Evolutionary conservation across 2,888 invertebrate genomes (phyloP).

Genomic region (Deladenus siricidicola): DNA sequence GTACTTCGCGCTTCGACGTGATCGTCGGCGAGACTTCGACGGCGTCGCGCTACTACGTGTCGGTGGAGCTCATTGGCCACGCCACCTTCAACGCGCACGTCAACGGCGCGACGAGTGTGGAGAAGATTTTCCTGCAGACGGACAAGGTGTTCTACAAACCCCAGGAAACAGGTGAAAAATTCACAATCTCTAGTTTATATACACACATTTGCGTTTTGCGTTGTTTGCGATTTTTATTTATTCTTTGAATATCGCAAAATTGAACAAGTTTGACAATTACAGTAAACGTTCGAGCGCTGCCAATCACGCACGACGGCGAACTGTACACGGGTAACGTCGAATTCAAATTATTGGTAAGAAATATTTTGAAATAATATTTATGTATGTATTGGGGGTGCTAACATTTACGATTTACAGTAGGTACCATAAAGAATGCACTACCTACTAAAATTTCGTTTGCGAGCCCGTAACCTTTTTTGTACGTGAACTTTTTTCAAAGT

Average conservation of each 20-base stretch:
- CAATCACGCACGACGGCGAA: slow-evolving; percentile 30
- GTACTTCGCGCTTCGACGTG: not conserved
- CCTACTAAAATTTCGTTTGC: no score
- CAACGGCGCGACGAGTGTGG: slow-evolving; percentile 32
- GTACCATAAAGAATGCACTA: no score
- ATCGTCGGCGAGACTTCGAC: slow-evolving; percentile 5
- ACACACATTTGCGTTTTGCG: not conserved
- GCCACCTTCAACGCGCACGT: slow-evolving; percentile 13
- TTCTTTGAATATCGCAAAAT: no score
- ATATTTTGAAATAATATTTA: no score
- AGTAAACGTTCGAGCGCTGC: slow-evolving; percentile 41
- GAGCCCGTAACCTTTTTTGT: no score
- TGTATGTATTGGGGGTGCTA: not conserved
- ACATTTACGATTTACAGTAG: no score
- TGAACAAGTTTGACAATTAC: not conserved
- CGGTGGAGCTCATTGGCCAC: slow-evolving; percentile 19
- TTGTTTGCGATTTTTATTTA: no score
- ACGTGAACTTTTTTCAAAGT: no score
- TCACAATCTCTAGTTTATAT: not conserved
- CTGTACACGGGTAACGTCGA: slow-evolving; percentile 33
- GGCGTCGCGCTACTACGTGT: slow-evolving; percentile 10
- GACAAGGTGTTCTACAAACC: slow-evolving; percentile 42
- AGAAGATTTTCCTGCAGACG: slow-evolving; percentile 38
- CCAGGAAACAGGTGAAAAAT: slow-evolving; percentile 37
- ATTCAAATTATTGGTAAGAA: slow-evolving; percentile 30